Percentiles rank a stretch among this genome's conserved stretches.
These are phyloP conservation scores for Adelognathus sp. DNA, from an alignment of 2,888 invertebrate genomes.

Conservation along the genomic window DNA sequence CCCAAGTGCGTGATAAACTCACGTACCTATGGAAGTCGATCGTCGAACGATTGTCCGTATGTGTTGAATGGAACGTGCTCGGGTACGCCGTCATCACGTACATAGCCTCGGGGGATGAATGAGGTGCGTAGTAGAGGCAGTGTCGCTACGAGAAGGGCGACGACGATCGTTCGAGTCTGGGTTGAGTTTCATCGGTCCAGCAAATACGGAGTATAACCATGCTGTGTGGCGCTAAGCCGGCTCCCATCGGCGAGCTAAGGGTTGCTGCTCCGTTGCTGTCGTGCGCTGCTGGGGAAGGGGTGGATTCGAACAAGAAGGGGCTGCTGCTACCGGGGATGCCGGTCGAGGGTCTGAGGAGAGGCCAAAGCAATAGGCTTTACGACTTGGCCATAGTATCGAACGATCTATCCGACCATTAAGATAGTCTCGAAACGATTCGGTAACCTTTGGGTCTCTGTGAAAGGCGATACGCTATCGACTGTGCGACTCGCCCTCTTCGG, in stretches of 20 bases:
- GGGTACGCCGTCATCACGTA: constrained; percentile 44
- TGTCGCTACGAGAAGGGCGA: constrained; percentile 40
- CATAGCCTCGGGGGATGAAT: constrained; percentile 65
- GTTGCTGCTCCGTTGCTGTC: constrained; percentile 53
- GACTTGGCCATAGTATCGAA: constrained; percentile 81
- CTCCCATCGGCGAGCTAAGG: constrained; percentile 66
- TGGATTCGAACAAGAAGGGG: constrained; percentile 47
- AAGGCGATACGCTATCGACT: constrained; percentile 81
- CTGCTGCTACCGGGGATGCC: constrained; percentile 50
- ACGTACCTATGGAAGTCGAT: constrained; percentile 51
- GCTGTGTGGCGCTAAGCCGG: constrained; percentile 72
- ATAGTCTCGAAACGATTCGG: constrained; percentile 81
- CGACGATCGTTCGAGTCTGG: constrained; percentile 31
- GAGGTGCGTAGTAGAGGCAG: constrained; percentile 71
- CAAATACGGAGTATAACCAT: constrained; percentile 49
- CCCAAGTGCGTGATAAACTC: constrained; percentile 19
- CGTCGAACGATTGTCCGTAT: constrained; percentile 61
- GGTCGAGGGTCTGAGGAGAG: constrained; percentile 66
- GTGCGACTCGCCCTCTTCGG: constrained; percentile 60
- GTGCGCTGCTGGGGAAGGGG: constrained; percentile 40
- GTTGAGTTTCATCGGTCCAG: constrained; percentile 42
- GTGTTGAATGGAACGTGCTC: constrained; percentile 5
- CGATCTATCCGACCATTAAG: constrained; percentile 81
- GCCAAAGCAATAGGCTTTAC: constrained; percentile 81
- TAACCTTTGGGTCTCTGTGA: constrained; percentile 81